Evolutionary conservation across 2,797 vertebrate genomes (phyloP).

Genomic region (Fundulus diaphanus): DNA sequence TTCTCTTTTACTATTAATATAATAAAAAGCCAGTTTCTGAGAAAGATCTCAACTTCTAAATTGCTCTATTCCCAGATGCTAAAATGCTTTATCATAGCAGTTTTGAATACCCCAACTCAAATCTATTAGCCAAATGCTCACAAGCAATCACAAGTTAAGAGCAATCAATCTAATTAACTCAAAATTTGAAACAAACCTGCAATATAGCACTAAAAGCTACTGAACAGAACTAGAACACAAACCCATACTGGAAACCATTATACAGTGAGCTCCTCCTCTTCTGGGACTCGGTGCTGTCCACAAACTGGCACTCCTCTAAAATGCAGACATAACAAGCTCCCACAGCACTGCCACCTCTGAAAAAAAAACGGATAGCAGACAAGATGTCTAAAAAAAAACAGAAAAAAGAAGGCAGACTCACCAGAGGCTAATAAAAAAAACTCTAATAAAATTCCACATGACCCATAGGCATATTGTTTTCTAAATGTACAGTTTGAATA

Average conservation of each 20-base stretch:
- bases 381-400: conserved; percentile 23
- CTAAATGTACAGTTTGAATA: not conserved
- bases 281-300: conserved; percentile 32
- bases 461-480: not conserved
- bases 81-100: too few relatives aligned
- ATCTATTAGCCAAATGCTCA: too few relatives aligned
- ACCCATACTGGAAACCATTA: conserved; percentile 26
- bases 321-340: conserved; percentile 49
- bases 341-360: conserved; percentile 27
- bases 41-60: too few relatives aligned
- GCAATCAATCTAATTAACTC: not conserved
- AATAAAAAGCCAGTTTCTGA: not conserved
- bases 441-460: not conserved
- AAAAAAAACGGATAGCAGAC: conserved; percentile 23
- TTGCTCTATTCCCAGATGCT: too few relatives aligned
- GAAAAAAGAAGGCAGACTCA: conserved; percentile 3
- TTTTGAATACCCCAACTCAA: too few relatives aligned
- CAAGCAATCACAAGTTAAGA: not conserved
- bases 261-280: conserved; percentile 17
- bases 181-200: too few relatives aligned
- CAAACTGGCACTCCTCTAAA: conserved; percentile 43
- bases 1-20: not conserved
- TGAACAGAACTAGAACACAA: conserved; percentile 11
- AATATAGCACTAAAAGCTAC: too few relatives aligned
- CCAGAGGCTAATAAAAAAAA: conserved; percentile 9